Base-by-base conservation (phyloP, 2,797 vertebrate species). In the Saxicola maurus region DNA sequence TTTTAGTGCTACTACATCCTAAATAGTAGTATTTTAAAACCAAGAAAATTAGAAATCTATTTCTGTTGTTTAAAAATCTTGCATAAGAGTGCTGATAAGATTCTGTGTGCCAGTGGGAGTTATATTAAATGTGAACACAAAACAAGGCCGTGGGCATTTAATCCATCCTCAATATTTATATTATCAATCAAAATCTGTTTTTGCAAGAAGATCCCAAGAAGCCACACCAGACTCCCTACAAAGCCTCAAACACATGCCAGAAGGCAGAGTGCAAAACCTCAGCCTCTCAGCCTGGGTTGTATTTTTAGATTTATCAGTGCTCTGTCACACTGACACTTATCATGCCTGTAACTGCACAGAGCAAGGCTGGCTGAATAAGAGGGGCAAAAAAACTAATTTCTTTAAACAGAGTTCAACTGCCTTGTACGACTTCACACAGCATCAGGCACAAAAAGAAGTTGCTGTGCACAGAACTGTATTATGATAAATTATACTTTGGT, bases 401-500 rank as follows among this genome's bases (percentile, higher is more conserved):
- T 30, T 62, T 57, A 14, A 62, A 23, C 24, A 43, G 31, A 77
- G 60, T 17, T 73, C 2, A 8, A 35, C 56, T 24, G 16, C 27
- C 18, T 72, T 30, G 20, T 46, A 52, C 6, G 3, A 49, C 60
- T 66, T 60, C 62, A 60, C 2, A 1, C 16, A 83, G 90, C 11
- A 31, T 15, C n/a, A 27, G 10, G 18, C 38, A 38, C 4, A 60
- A 74, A 82, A 67, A 43, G 30, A 49, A 79, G 56, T 4, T 73
- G 71, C 49, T 84, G 42, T 48, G 53, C 56, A 52, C 6, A 75
- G 52, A 89, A 91, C 33, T 35, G 64, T 21, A 48, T 53, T 28
- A 77, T 68, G 73, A 74, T 56, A 89, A 86, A 40, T 12, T 96
- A 94, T 96, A 99, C 99, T 98, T 97, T 98, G 97, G 81, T 98